A percentile compares a stretch with the other conserved stretches of the same genome.
Conservation (phyloP, 2,888 invertebrate species). For the Philhelius pedissequus region DNA sequence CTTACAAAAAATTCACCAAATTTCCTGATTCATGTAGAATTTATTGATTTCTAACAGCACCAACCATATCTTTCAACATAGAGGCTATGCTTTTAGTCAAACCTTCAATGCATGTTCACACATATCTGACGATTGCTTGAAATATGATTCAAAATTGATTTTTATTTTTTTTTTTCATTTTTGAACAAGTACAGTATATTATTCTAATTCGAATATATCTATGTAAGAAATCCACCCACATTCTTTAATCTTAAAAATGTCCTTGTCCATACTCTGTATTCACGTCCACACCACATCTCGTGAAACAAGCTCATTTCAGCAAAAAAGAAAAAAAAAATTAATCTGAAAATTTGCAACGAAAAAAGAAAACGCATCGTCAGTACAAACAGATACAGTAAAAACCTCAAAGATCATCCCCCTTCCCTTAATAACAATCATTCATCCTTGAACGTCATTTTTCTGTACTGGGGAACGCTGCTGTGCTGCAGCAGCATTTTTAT, state of each 20-base stretch:
- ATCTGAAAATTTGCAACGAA: neutral
- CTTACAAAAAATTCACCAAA: no score
- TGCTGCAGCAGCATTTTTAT: conserved; percentile 49
- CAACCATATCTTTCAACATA: no score
- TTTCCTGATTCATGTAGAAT: no score
- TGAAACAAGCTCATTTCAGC: neutral
- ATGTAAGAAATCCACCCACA: neutral
- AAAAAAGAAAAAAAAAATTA: neutral
- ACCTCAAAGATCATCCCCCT: conserved; percentile 41
- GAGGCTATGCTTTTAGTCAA: no score
- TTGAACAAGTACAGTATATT: neutral
- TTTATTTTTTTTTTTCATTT: neutral
- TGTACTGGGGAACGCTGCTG: neutral
- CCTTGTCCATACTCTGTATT: neutral
- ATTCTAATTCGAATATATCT: no score
- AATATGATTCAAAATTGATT: no score
- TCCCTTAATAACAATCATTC: conserved; percentile 59
- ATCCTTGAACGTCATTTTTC: conserved; percentile 46
- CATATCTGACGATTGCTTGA: no score
- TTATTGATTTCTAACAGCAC: no score
- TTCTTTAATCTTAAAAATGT: conserved; percentile 3
- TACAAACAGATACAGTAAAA: conserved; percentile 5
- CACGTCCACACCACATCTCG: neutral
- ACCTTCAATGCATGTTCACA: no score
- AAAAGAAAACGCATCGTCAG: neutral